A percentile compares a stretch with the other conserved stretches of the same genome.
Evolutionary conservation across 2,113 vertebrate genomes (phyloP).

Genomic region (Artemisiospiza belli): DNA sequence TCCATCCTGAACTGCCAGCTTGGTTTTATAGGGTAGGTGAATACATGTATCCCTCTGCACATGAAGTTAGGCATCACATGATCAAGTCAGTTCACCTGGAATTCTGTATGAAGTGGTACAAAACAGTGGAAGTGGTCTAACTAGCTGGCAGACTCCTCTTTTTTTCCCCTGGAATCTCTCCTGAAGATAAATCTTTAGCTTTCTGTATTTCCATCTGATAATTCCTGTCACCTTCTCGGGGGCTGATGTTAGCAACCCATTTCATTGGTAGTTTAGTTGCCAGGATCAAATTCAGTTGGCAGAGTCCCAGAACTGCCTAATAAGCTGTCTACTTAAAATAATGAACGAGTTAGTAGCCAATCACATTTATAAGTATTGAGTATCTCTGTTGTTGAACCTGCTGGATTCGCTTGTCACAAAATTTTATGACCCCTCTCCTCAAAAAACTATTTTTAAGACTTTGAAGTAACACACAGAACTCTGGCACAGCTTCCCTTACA

Average conservation of each 20-base stretch:
- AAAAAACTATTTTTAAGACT: conserved; percentile 20
- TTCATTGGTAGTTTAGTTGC: conserved; percentile 22
- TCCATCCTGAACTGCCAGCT: background rate
- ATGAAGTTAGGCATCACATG: background rate
- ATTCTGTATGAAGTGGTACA: background rate
- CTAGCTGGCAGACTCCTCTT: background rate
- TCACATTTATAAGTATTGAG: background rate
- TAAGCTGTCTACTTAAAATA: conserved; percentile 1
- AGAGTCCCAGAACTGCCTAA: conserved; percentile 7
- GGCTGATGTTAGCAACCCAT: background rate
- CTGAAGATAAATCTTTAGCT: background rate
- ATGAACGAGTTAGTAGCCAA: background rate
- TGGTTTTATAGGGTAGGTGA: too few relatives aligned
- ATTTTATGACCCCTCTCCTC: background rate
- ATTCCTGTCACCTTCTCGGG: background rate
- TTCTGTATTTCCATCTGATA: background rate
- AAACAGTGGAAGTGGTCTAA: background rate
- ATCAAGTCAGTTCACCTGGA: background rate
- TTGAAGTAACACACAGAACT: conserved; percentile 28
- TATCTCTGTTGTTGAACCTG: background rate
- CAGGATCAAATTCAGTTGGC: conserved; percentile 34
- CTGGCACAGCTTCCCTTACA: conserved; percentile 15
- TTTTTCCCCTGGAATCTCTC: background rate
- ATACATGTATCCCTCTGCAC: background rate
- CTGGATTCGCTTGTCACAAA: background rate